phyloP scores from a whole-genome alignment of 2,797 vertebrate genomes.

The Chlorospingus semifuscus region DNA sequence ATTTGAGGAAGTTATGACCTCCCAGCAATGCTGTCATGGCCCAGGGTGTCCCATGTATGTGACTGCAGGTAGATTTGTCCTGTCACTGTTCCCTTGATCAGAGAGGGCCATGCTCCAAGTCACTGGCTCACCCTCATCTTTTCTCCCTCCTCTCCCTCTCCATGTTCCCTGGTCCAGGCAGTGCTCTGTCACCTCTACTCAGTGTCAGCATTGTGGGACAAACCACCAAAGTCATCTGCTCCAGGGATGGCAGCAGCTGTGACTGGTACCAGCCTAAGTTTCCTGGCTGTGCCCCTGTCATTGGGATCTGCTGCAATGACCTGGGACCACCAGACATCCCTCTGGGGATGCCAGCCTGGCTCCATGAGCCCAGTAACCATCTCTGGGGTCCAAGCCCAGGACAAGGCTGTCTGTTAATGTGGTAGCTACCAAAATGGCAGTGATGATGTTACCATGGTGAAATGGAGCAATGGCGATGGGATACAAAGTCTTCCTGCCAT shows the following conservation, averaged over 20 bases:
- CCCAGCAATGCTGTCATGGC: accelerated
- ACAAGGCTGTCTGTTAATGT: neutral
- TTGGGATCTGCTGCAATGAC: neutral
- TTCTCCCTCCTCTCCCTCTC: neutral
- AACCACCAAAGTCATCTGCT: neutral
- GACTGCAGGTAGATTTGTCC: neutral
- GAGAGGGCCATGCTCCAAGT: neutral
- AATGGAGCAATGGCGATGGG: accelerated
- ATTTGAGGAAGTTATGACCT: neutral
- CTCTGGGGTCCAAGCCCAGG: neutral
- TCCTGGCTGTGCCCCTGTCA: neutral
- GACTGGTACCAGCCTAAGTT: neutral
- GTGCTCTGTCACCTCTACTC: neutral
- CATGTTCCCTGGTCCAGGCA: neutral
- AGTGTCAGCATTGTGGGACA: accelerated
- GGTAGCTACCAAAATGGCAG: neutral
- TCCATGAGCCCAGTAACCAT: neutral
- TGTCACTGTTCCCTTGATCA: neutral
- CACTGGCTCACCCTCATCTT: neutral
- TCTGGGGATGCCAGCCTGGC: accelerated
- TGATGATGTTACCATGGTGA: neutral
- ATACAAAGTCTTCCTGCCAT: neutral
- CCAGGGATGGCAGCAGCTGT: neutral
- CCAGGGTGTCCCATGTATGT: too few species aligned
- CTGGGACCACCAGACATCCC: neutral